phyloP scores from a whole-genome alignment of 1,140 invertebrate genomes.

The Conopomorpha cramerella region DNA sequence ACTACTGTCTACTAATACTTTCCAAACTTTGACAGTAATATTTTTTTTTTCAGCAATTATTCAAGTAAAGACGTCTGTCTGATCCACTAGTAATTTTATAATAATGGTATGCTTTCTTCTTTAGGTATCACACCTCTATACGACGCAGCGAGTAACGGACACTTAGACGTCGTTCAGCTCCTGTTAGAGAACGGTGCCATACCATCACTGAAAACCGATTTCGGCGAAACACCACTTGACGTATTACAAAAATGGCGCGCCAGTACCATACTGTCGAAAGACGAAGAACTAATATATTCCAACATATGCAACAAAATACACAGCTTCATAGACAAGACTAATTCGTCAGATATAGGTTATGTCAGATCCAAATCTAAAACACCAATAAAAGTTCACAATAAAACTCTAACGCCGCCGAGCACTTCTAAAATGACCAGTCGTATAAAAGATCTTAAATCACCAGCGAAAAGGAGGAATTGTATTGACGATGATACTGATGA shows the following conservation, averaged over 20 bases:
- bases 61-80: too few relatives aligned
- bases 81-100: too few relatives aligned
- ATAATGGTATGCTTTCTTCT: slow-evolving; percentile 8
- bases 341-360: too few relatives aligned
- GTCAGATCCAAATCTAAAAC: slow-evolving; percentile 42
- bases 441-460: slow-evolving; percentile 26
- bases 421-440: slow-evolving; percentile 31
- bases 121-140: slow-evolving; percentile 71
- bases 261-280: slow-evolving; percentile 46
- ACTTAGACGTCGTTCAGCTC: slow-evolving; percentile 66
- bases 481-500: slow-evolving; percentile 45
- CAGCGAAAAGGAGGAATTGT: slow-evolving; percentile 36
- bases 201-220: slow-evolving; percentile 69
- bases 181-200: slow-evolving; percentile 73
- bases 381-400: slow-evolving; percentile 27
- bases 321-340: slow-evolving; percentile 40
- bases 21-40: too few relatives aligned
- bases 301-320: slow-evolving; percentile 58
- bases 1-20: too few relatives aligned
- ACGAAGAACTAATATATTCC: slow-evolving; percentile 60
- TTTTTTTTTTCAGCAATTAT: too few relatives aligned
- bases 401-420: slow-evolving; percentile 30
- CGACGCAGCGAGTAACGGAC: slow-evolving; percentile 73
- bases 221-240: slow-evolving; percentile 70
- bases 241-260: slow-evolving; percentile 64